These are phyloP conservation scores for Antrozous pallidus DNA, from an alignment of 2,797 vertebrate genomes.

Conservation along the genomic window DNA sequence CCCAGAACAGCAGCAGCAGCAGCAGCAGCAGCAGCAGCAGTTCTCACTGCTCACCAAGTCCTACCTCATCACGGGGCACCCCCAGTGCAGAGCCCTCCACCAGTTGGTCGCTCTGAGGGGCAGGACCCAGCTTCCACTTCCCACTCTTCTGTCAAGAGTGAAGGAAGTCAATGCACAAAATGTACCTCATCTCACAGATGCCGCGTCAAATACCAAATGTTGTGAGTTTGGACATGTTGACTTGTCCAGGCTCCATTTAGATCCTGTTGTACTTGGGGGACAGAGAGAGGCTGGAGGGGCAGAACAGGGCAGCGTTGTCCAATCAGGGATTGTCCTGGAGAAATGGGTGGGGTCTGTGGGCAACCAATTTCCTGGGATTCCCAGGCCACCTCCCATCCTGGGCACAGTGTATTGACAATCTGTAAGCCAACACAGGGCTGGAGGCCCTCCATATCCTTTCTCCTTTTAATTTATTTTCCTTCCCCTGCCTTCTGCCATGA, in stretches of 20 bases:
- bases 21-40: slow-evolving; percentile 74
- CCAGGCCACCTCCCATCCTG: slow-evolving; percentile 16
- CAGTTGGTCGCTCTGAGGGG: slow-evolving; percentile 88
- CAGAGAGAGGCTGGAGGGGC: slow-evolving; percentile 50
- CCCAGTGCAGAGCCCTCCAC: slow-evolving; percentile 91
- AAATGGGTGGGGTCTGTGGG: slow-evolving; percentile 44
- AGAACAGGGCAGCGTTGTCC: slow-evolving; percentile 78
- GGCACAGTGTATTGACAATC: slow-evolving; percentile 83
- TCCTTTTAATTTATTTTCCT: slow-evolving; percentile 65
- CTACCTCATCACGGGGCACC: slow-evolving; percentile 92
- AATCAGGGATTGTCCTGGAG: slow-evolving; percentile 82
- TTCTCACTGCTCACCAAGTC: slow-evolving; percentile 90
- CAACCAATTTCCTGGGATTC: slow-evolving; percentile 45
- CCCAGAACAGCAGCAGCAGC: slow-evolving; percentile 83
- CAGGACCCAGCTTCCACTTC: slow-evolving; percentile 34
- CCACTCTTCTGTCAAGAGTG: slow-evolving; percentile 7
- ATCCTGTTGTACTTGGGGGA: slow-evolving; percentile 78
- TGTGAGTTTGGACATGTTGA: slow-evolving; percentile 48
- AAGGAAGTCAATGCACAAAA: slow-evolving; percentile 72
- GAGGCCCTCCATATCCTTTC: slow-evolving; percentile 54
- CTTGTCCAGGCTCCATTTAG: slow-evolving; percentile 74
- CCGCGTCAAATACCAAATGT: slow-evolving; percentile 65
- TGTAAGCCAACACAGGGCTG: slow-evolving; percentile 54
- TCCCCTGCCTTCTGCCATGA: not conserved
- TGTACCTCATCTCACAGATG: slow-evolving; percentile 83